Base-by-base conservation (phyloP, 2,113 vertebrate species). In the Sander lucioperca region DNA sequence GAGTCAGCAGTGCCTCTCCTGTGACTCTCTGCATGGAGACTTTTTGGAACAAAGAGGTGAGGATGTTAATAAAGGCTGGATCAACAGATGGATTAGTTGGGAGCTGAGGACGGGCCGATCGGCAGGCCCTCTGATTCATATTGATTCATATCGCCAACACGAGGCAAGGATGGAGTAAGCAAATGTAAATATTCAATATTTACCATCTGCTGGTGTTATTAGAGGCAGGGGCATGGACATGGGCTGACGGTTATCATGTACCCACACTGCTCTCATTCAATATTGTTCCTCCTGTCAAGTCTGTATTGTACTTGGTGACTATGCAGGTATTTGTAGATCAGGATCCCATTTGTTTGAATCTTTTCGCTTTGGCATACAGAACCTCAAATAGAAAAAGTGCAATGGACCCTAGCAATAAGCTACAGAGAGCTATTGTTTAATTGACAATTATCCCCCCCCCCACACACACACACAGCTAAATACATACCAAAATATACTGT, bases 131-230 rank as follows among this genome's bases (percentile, higher is more conserved):
- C 70, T 13, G 77, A 93, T 93, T 93, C 86, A 82, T 91, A 94
- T 95, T 91, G 94, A 95, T 94, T 95, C 91, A 86, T 89, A 92
- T 90, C 74, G 86, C 88, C 92, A 79, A 90, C 81, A 66, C 14
- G 56, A 91, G 90, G 72, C 80, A 87, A 92, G 90, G 88, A 89
- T 54, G 90, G 87, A 91, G 92, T 93, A 94, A 92, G 94, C 93
- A 94, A 95, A 93, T 95, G 94, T 94, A 96, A 95, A 95, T 95
- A 95, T 95, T 94, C 91, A 96, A 95, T 96, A 95, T 95, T 96
- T 95, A 94, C 94, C 81, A 90, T 94, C 68, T 80, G 82, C 88
- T 85, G 83, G 19, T 93, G 94, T 96, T 95, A 95, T 96, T 95
- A 93, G 92, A 95, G 85, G 87, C 90, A 80, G 83, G 66, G 86